These are phyloP conservation scores for Ennomos erosarius DNA, from an alignment of 2,888 invertebrate species.

Conservation along the genomic window DNA sequence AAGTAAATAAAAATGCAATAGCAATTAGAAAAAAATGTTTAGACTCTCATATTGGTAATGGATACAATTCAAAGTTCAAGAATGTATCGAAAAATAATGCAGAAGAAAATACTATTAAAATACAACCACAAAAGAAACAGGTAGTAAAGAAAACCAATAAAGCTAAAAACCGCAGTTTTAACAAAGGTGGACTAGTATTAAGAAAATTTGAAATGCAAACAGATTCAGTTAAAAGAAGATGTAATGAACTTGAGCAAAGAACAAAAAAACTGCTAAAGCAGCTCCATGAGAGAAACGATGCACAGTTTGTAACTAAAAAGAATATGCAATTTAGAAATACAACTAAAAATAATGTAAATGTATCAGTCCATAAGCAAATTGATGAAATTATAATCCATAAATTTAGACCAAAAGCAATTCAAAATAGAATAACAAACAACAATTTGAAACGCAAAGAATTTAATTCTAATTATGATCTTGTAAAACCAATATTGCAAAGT, in stretches of 20 bases:
- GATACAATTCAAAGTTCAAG: slow-evolving; percentile 6
- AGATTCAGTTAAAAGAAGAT: slow-evolving; percentile 45
- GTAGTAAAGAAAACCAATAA: slow-evolving; percentile 14
- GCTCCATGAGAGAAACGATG: slow-evolving; percentile 33
- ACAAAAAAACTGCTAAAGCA: slow-evolving; percentile 31
- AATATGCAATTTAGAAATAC: slow-evolving; percentile 37
- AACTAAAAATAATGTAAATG: slow-evolving; percentile 40
- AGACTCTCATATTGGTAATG: neutral
- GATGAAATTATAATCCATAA: slow-evolving; percentile 45
- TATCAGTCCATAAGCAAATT: slow-evolving; percentile 39
- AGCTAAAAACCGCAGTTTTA: slow-evolving; percentile 9
- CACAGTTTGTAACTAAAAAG: slow-evolving; percentile 39
- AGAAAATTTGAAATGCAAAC: slow-evolving; percentile 46
- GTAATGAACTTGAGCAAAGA: slow-evolving; percentile 41
- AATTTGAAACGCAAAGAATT: slow-evolving; percentile 33
- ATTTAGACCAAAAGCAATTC: slow-evolving; percentile 29
- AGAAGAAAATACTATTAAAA: neutral
- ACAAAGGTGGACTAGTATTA: slow-evolving; percentile 30
- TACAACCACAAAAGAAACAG: slow-evolving; percentile 12
- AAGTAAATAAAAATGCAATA: neutral
- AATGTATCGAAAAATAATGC: slow-evolving; percentile 3
- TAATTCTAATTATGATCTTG: slow-evolving; percentile 64
- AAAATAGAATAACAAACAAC: neutral
- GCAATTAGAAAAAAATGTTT: neutral
- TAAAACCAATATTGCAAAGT: slow-evolving; percentile 57